phyloP scores from a whole-genome alignment of 2,888 invertebrate genomes.

The Drosophila paranaensis region DNA sequence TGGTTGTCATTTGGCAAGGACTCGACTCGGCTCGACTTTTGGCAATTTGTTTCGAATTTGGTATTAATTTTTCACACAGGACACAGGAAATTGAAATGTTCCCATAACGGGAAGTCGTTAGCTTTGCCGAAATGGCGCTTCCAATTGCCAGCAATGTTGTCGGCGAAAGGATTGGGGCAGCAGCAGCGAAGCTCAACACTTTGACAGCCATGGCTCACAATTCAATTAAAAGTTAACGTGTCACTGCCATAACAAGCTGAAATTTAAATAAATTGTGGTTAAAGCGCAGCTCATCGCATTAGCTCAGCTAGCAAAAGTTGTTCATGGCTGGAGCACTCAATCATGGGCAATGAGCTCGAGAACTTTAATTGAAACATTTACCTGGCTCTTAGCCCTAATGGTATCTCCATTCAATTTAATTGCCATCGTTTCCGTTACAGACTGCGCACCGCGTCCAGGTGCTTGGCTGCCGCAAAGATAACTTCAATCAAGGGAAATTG shows the following conservation, averaged over 20 bases:
- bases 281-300: slow-evolving; percentile 61
- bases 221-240: slow-evolving; percentile 73
- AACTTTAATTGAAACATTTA: slow-evolving; percentile 26
- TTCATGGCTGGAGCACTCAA: slow-evolving; percentile 26
- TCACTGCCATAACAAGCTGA: slow-evolving; percentile 31
- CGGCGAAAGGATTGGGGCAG: slow-evolving; percentile 3
- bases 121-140: slow-evolving; percentile 34
- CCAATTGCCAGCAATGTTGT: slow-evolving; percentile 28
- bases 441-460: slow-evolving; percentile 51
- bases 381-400: slow-evolving; percentile 46
- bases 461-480: slow-evolving; percentile 42
- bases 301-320: slow-evolving; percentile 41
- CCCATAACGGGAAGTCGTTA: slow-evolving; percentile 77
- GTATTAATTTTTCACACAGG: slow-evolving; percentile 77
- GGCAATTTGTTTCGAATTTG: slow-evolving; percentile 75
- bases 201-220: slow-evolving; percentile 46
- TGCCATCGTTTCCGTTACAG: slow-evolving; percentile 60
- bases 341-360: slow-evolving; percentile 22
- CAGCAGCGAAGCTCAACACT: slow-evolving; percentile 30
- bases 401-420: slow-evolving; percentile 69
- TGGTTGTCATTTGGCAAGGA: slow-evolving; percentile 57
- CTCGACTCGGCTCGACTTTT: slow-evolving; percentile 36
- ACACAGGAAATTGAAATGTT: slow-evolving; percentile 79
- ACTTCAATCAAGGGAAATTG: slow-evolving; percentile 78
- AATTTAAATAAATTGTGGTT: slow-evolving; percentile 56